A percentile compares a stretch with the other conserved stretches of the same genome.
Evolutionary conservation across 2,113 vertebrate species (phyloP).

Genomic region (Nibea coibor): DNA sequence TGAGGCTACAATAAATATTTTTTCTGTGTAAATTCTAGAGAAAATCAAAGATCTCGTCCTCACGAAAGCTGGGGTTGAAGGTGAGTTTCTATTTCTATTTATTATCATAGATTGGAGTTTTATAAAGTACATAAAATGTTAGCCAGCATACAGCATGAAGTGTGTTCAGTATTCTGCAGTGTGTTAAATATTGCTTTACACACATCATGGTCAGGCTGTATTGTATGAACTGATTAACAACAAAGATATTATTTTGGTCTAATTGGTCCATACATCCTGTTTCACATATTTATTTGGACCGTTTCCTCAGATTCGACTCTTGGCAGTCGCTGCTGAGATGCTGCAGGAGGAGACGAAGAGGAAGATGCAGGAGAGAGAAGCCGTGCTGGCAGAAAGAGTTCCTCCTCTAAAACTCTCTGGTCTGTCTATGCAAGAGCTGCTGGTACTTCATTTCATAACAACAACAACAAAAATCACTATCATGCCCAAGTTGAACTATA

Average conservation of each 20-base stretch:
- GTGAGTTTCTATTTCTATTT: constrained; percentile 11
- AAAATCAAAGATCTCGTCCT: constrained; percentile 74
- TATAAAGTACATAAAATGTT: neutral
- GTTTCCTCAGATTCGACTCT: constrained; percentile 68
- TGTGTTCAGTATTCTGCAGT: neutral
- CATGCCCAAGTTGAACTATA: too few species aligned
- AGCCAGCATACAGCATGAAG: neutral
- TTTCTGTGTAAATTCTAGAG: constrained; percentile 45
- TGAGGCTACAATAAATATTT: neutral
- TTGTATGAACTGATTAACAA: neutral
- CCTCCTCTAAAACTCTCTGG: constrained; percentile 61
- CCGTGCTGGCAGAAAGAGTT: constrained; percentile 58
- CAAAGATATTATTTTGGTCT: neutral
- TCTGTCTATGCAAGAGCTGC: constrained; percentile 66
- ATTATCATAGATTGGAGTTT: neutral
- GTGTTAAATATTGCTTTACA: neutral
- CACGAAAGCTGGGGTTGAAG: constrained; percentile 71
- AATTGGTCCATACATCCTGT: neutral
- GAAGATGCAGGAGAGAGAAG: constrained; percentile 61
- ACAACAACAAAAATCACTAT: too few species aligned
- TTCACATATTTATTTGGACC: neutral
- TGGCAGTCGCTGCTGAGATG: constrained; percentile 70
- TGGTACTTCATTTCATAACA: constrained; percentile 36
- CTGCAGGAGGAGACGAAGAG: constrained; percentile 63
- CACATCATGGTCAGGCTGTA: neutral